A percentile compares a stretch with the other conserved stretches of the same genome.
These are phyloP conservation scores for Aquatica leii DNA, from an alignment of 2,888 invertebrate genomes.

Conservation along the genomic window DNA sequence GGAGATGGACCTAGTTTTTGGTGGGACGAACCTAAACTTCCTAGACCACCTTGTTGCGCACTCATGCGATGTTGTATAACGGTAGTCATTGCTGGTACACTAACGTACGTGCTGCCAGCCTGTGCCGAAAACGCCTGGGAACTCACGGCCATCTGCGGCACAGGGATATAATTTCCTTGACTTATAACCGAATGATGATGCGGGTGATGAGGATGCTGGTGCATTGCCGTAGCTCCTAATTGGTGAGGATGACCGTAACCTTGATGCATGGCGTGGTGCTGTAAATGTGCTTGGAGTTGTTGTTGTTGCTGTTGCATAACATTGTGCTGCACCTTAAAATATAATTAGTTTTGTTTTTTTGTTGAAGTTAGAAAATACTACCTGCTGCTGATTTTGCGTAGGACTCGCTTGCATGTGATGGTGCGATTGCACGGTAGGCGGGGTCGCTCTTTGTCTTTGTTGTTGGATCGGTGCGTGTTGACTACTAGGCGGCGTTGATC, in stretches of 20 bases:
- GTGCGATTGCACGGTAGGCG: constrained; percentile 28
- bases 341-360: neutral
- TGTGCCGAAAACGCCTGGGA: constrained; percentile 66
- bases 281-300: constrained; percentile 54
- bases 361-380: constrained; percentile 12
- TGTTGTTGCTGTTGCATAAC: constrained; percentile 56
- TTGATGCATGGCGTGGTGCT: constrained; percentile 38
- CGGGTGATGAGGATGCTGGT: constrained; percentile 56
- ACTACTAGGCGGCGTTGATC: constrained; percentile 55
- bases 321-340: constrained; percentile 34
- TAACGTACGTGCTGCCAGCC: constrained; percentile 68
- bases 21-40: constrained; percentile 57
- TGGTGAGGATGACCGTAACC: constrained; percentile 57
- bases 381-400: constrained; percentile 49
- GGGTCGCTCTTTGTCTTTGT: constrained; percentile 25
- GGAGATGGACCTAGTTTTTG: constrained; percentile 64
- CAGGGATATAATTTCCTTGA: constrained; percentile 63
- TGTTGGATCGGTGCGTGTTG: constrained; percentile 51
- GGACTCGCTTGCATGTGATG: constrained; percentile 54
- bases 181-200: constrained; percentile 59
- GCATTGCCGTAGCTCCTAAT: constrained; percentile 56
- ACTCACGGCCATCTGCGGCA: constrained; percentile 66
- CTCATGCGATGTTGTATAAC: constrained; percentile 69
- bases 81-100: constrained; percentile 70
- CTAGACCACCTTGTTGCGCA: constrained; percentile 60